Conservation (phyloP, 1,140 invertebrate species). For the Sinonovacula constricta region DNA sequence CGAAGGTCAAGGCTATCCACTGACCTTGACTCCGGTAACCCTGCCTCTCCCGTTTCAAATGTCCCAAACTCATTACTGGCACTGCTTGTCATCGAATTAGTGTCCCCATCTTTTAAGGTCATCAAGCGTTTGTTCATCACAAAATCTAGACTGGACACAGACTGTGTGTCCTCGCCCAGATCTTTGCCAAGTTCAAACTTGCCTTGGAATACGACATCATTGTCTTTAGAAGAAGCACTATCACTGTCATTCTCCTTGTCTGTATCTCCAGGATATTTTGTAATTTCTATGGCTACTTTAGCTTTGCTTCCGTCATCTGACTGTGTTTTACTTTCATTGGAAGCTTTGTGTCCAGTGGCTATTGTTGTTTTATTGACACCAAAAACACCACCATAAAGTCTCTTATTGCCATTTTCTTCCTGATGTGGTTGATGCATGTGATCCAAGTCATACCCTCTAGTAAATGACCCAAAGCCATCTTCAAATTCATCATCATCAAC, state of each 20-base stretch:
- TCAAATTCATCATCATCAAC: conserved; percentile 59
- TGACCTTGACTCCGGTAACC: conserved; percentile 66
- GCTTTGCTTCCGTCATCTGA: conserved; percentile 9
- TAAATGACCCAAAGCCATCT: conserved; percentile 82
- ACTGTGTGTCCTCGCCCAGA: conserved; percentile 67
- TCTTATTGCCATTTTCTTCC: conserved; percentile 33
- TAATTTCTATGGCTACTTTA: conserved; percentile 1
- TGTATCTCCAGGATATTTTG: neutral
- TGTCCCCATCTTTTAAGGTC: conserved; percentile 50
- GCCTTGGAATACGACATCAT: conserved; percentile 28
- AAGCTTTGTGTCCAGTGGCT: conserved; percentile 30
- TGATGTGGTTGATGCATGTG: conserved; percentile 29
- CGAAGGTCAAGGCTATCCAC: conserved; percentile 69
- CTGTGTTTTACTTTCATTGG: conserved; percentile 2
- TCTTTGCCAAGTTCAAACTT: conserved; percentile 27
- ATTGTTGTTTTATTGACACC: conserved; percentile 22
- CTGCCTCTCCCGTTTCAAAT: conserved; percentile 65
- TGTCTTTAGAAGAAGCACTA: conserved; percentile 47
- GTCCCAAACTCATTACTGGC: conserved; percentile 78
- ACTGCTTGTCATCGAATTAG: conserved; percentile 77
- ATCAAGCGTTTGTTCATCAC: conserved; percentile 52
- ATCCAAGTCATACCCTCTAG: conserved; percentile 68
- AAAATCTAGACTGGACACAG: conserved; percentile 75
- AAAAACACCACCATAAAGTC: conserved; percentile 30
- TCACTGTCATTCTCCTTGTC: conserved; percentile 48